phyloP scores from a whole-genome alignment of 2,113 vertebrate genomes.

The Rhombomys opimus region DNA sequence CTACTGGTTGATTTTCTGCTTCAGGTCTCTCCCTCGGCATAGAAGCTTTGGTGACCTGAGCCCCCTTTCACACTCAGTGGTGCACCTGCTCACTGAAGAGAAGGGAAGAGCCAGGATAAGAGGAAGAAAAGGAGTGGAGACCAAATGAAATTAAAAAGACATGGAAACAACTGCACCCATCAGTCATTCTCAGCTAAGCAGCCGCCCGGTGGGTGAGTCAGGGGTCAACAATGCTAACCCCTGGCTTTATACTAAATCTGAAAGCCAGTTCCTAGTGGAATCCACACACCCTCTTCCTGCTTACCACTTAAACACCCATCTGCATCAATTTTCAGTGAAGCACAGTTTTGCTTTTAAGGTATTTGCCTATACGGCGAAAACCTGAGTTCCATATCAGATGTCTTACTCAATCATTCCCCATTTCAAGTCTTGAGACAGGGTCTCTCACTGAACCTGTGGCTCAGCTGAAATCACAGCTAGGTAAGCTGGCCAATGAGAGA shows the following conservation, averaged over 20 bases:
- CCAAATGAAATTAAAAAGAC: constrained; percentile 43
- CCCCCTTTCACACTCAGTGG: background rate
- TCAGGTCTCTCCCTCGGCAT: background rate
- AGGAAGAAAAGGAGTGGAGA: background rate
- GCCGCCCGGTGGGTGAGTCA: constrained; percentile 42
- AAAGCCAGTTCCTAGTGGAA: constrained; percentile 59
- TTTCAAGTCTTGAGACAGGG: background rate
- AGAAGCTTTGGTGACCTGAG: background rate
- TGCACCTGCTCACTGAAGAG: background rate
- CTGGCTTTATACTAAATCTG: constrained; percentile 46
- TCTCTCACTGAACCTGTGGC: background rate
- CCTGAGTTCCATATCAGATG: background rate
- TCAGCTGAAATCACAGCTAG: background rate
- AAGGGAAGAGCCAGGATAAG: background rate
- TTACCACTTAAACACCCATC: constrained; percentile 55
- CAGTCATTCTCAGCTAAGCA: constrained; percentile 37
- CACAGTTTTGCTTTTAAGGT: constrained; percentile 58
- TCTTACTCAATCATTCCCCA: background rate
- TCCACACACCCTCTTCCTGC: constrained; percentile 37
- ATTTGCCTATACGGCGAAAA: background rate
- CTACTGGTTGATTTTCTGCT: background rate
- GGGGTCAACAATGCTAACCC: constrained; percentile 62
- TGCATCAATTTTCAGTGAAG: constrained; percentile 42
- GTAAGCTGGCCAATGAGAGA: background rate
- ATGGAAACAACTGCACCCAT: constrained; percentile 44